These are phyloP conservation scores for Caenorhabditis japonica DNA, from an alignment of 2,888 invertebrate genomes.

Conservation along the genomic window DNA sequence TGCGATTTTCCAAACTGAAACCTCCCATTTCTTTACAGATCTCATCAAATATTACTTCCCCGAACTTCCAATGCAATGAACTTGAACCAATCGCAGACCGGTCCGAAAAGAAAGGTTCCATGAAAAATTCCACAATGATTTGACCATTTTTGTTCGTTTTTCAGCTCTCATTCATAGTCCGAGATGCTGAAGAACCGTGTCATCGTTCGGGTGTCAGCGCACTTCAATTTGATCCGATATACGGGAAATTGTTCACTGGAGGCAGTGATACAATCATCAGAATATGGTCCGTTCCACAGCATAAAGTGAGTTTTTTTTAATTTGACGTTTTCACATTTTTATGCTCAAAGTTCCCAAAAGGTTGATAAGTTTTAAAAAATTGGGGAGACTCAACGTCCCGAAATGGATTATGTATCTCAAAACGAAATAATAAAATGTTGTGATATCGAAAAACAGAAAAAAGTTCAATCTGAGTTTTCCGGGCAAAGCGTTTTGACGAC, in stretches of 20 bases:
- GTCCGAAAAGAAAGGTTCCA: slow-evolving; percentile 25
- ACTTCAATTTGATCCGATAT: slow-evolving; percentile 89
- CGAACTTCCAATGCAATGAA: slow-evolving; percentile 17
- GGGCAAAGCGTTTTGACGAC: no score
- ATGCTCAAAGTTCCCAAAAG: neutral
- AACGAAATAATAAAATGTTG: no score
- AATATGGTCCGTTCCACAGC: slow-evolving; percentile 82
- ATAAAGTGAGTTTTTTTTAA: slow-evolving; percentile 28
- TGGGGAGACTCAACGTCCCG: no score
- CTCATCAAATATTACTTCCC: no score
- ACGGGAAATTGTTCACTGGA: slow-evolving; percentile 92
- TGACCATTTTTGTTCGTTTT: no score
- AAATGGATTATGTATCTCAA: no score
- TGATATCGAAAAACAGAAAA: no score
- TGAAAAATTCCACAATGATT: no score
- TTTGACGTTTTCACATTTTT: neutral
- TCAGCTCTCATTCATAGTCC: slow-evolving; percentile 96
- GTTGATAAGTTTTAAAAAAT: no score
- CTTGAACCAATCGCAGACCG: slow-evolving; percentile 34
- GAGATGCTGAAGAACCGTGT: slow-evolving; percentile 89
- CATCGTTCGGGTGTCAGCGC: slow-evolving; percentile 97
- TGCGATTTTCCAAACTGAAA: neutral
- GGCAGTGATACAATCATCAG: slow-evolving; percentile 97
- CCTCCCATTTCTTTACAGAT: neutral
- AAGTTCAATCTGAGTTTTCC: no score